Base-by-base conservation (phyloP, 92 coral and sea anemone genomes). In the Porites divaricata region DNA sequence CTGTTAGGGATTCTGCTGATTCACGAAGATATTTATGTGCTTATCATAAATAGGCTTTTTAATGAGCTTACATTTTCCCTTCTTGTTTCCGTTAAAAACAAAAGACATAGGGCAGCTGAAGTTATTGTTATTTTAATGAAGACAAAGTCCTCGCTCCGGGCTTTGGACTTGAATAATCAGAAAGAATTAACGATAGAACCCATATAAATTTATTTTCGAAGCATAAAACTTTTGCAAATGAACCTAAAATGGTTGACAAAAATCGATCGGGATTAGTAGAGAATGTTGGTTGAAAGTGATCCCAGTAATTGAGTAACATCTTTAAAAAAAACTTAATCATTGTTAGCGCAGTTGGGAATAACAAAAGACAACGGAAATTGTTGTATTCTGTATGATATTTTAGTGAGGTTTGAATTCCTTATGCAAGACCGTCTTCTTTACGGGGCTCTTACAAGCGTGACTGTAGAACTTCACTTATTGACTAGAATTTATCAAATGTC, bases 1-100 rank as follows among this genome's bases (percentile, higher is more conserved):
- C 4, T 35, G 45, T 35, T 35, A 35, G 45, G 45, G 45, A 35
- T 35, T 35, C 45, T 35, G 45, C 45, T 52, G 9, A 24, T 14
- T 54, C 17, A 41, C 70, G 62, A 76, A 75, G 67, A n/a, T 52
- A 35, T 56, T 35, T 35, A 35, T 6, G 1, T 20, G 21, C 21
- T 77, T 35, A 9, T n/a, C 15, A 26, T 63, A 28, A 77, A 77
- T 35, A 45, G 81, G 2, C 63, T 77, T 71, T 49, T 77, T 77
- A 45, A 45, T 28, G 50, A 53, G 64, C 48, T 24, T 24, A 74
- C 50, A 74, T 41, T 20, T 21, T 48, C 4, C 24, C 59, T 21
- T 51, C 15, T 19, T 26, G 72, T 17, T 64, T 8, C 26, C 61
- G 35, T 4, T 14, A n/a, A 11, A 23, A 63, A 45, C 21, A 63